Conservation (phyloP, 1,140 invertebrate genomes). For the Oscheius sp. region DNA sequence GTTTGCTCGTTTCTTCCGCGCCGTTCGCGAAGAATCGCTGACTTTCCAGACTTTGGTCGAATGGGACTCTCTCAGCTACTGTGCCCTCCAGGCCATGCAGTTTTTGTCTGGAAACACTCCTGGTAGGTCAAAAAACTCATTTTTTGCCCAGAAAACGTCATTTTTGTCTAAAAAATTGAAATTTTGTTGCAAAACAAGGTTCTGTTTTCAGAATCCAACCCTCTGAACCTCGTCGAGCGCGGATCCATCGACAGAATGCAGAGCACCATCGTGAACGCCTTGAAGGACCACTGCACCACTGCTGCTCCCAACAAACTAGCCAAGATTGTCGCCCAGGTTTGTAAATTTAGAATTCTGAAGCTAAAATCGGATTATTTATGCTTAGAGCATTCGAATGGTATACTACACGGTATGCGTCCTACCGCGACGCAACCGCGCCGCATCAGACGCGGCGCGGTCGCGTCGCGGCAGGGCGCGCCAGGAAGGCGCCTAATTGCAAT, state of each 20-base stretch:
- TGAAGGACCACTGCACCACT: conserved; percentile 59
- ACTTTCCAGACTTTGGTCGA: conserved; percentile 47
- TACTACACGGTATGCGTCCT: neutral
- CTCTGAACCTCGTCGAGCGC: conserved; percentile 36
- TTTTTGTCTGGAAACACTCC: conserved; percentile 45
- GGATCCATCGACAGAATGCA: conserved; percentile 49
- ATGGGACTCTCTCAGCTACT: conserved; percentile 51
- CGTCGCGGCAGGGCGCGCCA: too few relatives aligned
- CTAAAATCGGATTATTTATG: neutral
- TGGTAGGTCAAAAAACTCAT: conserved; percentile 7
- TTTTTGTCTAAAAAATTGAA: conserved; percentile 3
- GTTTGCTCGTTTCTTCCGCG: conserved; percentile 48
- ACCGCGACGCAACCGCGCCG: neutral
- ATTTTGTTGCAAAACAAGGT: neutral
- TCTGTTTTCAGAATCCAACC: conserved; percentile 44
- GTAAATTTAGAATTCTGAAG: neutral
- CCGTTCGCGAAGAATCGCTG: conserved; percentile 31
- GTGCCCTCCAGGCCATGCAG: conserved; percentile 54
- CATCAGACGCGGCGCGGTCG: neutral
- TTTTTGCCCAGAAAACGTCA: neutral
- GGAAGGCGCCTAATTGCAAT: too few relatives aligned
- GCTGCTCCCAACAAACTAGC: conserved; percentile 46
- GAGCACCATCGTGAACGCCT: conserved; percentile 57
- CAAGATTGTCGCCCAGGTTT: conserved; percentile 56
- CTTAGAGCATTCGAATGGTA: neutral